Evolutionary conservation across 1,140 invertebrate genomes (phyloP).

Genomic region (Calliphora vicina): DNA sequence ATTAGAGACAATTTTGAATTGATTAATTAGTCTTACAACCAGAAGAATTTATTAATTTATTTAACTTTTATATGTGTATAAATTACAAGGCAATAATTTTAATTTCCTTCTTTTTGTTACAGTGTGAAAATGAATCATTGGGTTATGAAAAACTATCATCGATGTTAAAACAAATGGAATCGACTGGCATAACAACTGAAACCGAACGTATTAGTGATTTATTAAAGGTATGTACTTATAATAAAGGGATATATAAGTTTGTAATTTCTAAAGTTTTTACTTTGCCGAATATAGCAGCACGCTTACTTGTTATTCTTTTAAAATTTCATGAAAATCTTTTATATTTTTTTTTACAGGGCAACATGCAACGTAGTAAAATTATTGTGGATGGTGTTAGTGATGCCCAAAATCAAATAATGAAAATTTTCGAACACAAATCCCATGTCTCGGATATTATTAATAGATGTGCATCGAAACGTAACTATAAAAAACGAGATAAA

Average conservation of each 20-base stretch:
- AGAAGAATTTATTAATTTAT: too few species aligned
- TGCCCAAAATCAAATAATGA: conserved; percentile 83
- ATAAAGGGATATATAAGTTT: too few species aligned
- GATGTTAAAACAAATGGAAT: conserved; percentile 73
- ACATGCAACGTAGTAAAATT: conserved; percentile 92
- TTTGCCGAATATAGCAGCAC: too few species aligned
- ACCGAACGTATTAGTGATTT: conserved; percentile 79
- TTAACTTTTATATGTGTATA: too few species aligned
- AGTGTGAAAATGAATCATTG: conserved; percentile 69
- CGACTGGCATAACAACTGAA: conserved; percentile 71
- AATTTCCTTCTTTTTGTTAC: conserved; percentile 44
- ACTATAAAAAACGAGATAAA: conserved; percentile 87
- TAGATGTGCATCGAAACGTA: conserved; percentile 87
- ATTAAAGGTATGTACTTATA: conserved; percentile 81
- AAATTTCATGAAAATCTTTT: neutral
- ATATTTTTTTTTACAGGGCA: conserved; percentile 72
- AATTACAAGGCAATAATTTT: neutral
- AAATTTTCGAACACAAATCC: conserved; percentile 90
- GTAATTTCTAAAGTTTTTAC: neutral
- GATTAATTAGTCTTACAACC: too few species aligned
- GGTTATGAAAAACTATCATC: conserved; percentile 72
- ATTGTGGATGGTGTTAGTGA: conserved; percentile 91
- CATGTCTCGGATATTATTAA: conserved; percentile 88
- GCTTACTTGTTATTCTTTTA: too few species aligned
- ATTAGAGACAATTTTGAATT: too few species aligned